These are phyloP conservation scores for Echinops telfairi DNA, from an alignment of 2,113 vertebrate species.

Conservation along the genomic window DNA sequence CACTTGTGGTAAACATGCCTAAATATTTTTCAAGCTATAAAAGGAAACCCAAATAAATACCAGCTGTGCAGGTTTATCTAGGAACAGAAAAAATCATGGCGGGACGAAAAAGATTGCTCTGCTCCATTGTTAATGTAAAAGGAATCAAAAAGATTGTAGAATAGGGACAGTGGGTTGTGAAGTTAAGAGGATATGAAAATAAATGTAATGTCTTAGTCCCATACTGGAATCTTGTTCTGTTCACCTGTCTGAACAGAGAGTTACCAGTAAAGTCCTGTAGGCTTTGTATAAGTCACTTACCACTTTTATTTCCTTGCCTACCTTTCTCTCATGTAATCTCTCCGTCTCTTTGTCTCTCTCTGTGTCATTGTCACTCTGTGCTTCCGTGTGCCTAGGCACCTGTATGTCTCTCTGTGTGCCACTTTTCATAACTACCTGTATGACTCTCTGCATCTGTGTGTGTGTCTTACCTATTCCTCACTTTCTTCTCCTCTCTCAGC, in stretches of 20 bases:
- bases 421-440: neutral
- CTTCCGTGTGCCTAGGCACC: neutral
- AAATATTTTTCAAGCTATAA: conserved; percentile 82
- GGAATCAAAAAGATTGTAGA: conserved; percentile 6
- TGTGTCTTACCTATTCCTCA: neutral
- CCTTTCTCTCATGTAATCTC: neutral
- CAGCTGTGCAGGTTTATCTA: conserved; percentile 75
- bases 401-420: neutral
- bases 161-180: neutral
- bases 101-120: conserved; percentile 54
- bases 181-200: neutral
- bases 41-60: conserved; percentile 76
- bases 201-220: neutral
- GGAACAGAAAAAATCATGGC: conserved; percentile 51
- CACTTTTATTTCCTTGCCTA: neutral
- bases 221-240: neutral
- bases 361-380: neutral
- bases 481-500: too few relatives aligned
- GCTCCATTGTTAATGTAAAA: conserved; percentile 16
- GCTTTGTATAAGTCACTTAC: neutral
- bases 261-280: neutral
- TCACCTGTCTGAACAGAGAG: neutral
- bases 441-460: neutral
- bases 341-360: neutral
- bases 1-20: conserved; percentile 76